Evolutionary conservation across 2,888 invertebrate species (phyloP), one percentile per base, ranked within the genome.

Genomic region (Tridacna gigas): DNA sequence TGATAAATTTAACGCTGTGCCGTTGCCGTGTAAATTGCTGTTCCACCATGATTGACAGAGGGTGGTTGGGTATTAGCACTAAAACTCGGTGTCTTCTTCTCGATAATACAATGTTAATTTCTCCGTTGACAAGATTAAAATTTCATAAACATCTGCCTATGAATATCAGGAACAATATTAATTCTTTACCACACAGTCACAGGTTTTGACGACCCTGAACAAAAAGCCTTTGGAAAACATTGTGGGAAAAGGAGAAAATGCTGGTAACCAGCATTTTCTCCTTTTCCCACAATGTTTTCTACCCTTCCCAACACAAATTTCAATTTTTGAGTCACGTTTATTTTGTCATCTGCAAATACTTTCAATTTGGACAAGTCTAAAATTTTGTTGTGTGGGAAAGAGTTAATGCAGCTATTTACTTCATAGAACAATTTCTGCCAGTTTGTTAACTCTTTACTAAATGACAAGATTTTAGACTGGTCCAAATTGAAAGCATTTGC

Each of bases 41-140:
- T 48, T 71, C 71, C 71, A 48, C 71, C 48, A 37, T 71, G 71
- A 71, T 51, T 71, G 77, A 77, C 67, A 77, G 67, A 66, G 48
- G 77, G 75, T 45, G 47, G 25, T 37, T 20, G 65, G 63, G 65
- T 65, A 75, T 75, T 75, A 75, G 63, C 63, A 63, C 63, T n/a
- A 51, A 15, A 22, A 15, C 48, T 45, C 4, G 56, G 77, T 77
- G 77, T 77, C 77, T 0, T 25, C 66, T 77, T 77, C 77, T 51
- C 71, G n/a, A 71, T 71, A 71, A 71, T 51, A 71, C 71, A 45
- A 37, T 71, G 71, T 71, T 71, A 71, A 71, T 51, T 71, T 71
- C 71, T 25, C 71, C 25, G 71, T 71, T 71, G 71, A 71, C 71
- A 71, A 71, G 71, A 71, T 71, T 71, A 71, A 71, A 48, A 71